Conservation (phyloP, 2,888 invertebrate genomes). For the Thera obeliscata region DNA sequence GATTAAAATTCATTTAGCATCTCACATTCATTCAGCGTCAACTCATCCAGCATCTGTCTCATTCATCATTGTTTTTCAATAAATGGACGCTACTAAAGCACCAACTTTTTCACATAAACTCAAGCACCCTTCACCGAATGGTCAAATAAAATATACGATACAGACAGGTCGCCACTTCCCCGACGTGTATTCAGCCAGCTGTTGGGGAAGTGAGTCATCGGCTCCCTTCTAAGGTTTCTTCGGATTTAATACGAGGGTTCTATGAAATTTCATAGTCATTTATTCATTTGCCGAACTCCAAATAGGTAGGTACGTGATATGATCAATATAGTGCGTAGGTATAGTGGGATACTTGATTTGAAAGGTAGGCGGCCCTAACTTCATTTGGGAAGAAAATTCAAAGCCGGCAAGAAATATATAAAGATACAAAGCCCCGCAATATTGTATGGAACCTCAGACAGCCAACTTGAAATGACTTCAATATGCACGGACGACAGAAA, state of each 20-base stretch:
- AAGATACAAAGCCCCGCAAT: conserved; percentile 11
- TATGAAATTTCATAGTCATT: conserved; percentile 37
- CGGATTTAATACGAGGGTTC: conserved; percentile 48
- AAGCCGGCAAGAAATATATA: background rate
- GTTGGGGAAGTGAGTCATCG: conserved; percentile 29
- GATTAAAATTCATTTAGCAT: too few species aligned
- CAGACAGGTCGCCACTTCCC: conserved; percentile 16
- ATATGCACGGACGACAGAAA: conserved; percentile 16
- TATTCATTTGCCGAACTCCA: conserved; percentile 34
- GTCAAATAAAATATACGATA: conserved; percentile 24
- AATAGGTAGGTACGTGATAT: conserved; percentile 10
- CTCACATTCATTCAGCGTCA: background rate
- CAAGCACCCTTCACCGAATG: conserved; percentile 14
- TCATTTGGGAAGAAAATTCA: conserved; percentile 1
- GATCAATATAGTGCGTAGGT: conserved; percentile 17
- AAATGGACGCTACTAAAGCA: conserved; percentile 2
- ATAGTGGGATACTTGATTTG: background rate
- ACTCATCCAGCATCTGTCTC: background rate
- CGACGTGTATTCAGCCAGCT: conserved; percentile 19
- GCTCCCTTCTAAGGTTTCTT: conserved; percentile 41
- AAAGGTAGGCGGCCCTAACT: background rate
- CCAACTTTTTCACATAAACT: conserved; percentile 5
- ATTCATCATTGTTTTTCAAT: background rate
- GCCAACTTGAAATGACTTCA: conserved; percentile 19
- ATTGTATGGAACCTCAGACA: conserved; percentile 7